These are phyloP conservation scores for Phymastichus coffea DNA, from an alignment of 1,140 invertebrate species.

Conservation along the genomic window DNA sequence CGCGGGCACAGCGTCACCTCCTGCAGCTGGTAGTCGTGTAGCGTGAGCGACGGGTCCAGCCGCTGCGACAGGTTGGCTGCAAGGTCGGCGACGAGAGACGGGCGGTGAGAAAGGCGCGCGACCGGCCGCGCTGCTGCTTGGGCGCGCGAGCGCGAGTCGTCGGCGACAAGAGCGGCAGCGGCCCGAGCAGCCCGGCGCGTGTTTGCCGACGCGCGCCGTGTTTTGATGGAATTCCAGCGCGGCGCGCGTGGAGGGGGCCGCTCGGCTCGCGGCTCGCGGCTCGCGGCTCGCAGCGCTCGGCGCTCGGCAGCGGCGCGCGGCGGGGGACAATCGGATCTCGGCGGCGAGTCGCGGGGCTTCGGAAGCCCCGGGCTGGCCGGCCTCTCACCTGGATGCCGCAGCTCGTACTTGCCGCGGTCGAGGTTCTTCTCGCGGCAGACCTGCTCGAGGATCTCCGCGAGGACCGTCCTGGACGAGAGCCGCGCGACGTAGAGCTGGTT, in stretches of 20 bases:
- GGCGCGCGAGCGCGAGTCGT: too few relatives aligned
- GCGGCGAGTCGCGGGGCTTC: not conserved
- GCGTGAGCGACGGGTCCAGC: slow-evolving; percentile 58
- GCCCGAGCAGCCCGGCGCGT: too few relatives aligned
- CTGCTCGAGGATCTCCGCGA: slow-evolving; percentile 69
- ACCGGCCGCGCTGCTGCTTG: too few relatives aligned
- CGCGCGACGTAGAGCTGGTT: slow-evolving; percentile 79
- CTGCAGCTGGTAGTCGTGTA: slow-evolving; percentile 68
- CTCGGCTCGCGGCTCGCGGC: too few relatives aligned
- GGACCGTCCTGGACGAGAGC: slow-evolving; percentile 66
- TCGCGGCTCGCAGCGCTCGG: too few relatives aligned
- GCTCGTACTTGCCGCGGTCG: slow-evolving; percentile 72
- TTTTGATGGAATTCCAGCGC: not conserved
- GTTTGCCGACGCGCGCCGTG: too few relatives aligned
- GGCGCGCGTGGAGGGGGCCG: not conserved
- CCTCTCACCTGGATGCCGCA: slow-evolving; percentile 74
- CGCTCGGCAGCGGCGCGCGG: too few relatives aligned
- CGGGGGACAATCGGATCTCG: slow-evolving; percentile 13
- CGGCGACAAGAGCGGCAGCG: too few relatives aligned
- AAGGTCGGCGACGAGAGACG: too few relatives aligned
- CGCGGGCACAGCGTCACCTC: slow-evolving; percentile 65
- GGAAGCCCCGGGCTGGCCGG: not conserved
- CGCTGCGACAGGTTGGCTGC: slow-evolving; percentile 65
- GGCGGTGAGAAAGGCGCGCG: too few relatives aligned
- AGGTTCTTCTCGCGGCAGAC: slow-evolving; percentile 82